Percentiles rank a stretch among this genome's conserved stretches.
phyloP scores from a whole-genome alignment of 2,888 invertebrate species.

The Euzetes globulus region DNA sequence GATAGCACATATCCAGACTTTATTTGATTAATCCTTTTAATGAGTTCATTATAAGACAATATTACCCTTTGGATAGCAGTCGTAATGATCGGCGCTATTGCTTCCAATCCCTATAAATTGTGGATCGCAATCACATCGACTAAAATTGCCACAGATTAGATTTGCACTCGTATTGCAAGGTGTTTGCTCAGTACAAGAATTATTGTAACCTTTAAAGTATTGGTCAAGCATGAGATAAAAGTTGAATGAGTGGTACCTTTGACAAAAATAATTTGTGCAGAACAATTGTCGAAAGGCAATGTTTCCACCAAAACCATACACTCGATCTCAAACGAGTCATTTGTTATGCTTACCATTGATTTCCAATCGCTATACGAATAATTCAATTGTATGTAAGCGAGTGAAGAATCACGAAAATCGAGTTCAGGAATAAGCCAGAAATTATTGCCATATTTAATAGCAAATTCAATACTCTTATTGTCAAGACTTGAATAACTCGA shows the following conservation, averaged over 20 bases:
- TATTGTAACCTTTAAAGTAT: background rate
- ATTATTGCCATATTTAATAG: background rate
- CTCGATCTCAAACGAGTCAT: background rate
- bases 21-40: conserved; percentile 4
- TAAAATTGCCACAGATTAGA: background rate
- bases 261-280: background rate
- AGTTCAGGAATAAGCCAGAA: background rate
- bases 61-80: conserved; percentile 12
- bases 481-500: background rate
- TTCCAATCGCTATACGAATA: background rate
- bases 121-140: background rate
- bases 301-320: background rate
- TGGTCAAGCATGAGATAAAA: background rate
- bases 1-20: background rate
- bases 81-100: background rate
- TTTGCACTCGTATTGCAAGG: background rate
- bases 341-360: background rate
- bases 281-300: background rate
- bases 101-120: background rate
- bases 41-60: background rate
- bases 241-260: background rate
- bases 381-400: background rate
- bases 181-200: background rate
- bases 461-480: background rate
- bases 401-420: background rate